phyloP scores from a whole-genome alignment of 2,888 invertebrate genomes.

The Dolichopus griseipennis region DNA sequence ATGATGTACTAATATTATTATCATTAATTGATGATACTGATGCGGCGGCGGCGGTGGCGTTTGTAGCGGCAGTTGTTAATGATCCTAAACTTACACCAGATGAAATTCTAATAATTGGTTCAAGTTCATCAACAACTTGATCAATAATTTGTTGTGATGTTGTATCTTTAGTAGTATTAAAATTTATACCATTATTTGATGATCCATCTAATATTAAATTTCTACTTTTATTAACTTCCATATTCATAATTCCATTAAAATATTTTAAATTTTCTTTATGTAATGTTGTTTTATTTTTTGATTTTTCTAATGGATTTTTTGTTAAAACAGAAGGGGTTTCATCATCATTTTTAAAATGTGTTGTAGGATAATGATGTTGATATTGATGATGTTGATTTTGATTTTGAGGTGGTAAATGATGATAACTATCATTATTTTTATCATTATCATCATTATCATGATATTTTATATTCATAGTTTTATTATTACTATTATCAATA shows the following conservation, averaged over 20 bases:
- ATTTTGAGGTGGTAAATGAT: not conserved
- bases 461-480: slow-evolving; percentile 10
- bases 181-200: too few relatives aligned
- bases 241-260: not conserved
- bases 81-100: too few relatives aligned
- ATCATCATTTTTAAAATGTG: not conserved
- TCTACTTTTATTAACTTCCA: not conserved
- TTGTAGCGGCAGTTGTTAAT: too few relatives aligned
- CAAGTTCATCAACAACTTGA: slow-evolving; percentile 11
- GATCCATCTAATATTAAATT: too few relatives aligned
- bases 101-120: slow-evolving; percentile 12
- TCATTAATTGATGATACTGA: not conserved
- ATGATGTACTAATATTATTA: not conserved
- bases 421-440: slow-evolving; percentile 9
- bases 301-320: not conserved
- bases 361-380: not conserved
- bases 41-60: not conserved
- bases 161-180: not conserved
- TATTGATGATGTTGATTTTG: not conserved
- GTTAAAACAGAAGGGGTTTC: not conserved
- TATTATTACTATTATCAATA: slow-evolving; percentile 15
- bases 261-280: not conserved
- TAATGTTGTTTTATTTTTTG: not conserved
- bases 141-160: not conserved
- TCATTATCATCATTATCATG: slow-evolving; percentile 11